phyloP scores from a whole-genome alignment of 2,888 invertebrate genomes.

The Rambutsinella grinnellia region DNA sequence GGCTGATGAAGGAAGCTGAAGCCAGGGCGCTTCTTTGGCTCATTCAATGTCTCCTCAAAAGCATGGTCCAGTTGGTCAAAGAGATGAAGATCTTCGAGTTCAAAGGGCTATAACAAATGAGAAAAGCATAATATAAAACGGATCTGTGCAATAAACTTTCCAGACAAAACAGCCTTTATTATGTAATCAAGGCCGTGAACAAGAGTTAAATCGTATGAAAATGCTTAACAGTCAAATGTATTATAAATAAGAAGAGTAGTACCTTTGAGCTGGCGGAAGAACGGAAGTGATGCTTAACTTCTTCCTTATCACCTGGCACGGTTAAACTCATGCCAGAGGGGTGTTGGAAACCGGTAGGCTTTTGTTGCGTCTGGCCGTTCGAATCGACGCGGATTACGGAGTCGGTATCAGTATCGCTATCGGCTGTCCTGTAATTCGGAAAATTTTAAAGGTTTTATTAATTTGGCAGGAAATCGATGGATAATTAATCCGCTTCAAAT shows the following conservation, averaged over 20 bases:
- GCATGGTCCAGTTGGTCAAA: conserved; percentile 66
- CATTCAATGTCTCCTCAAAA: conserved; percentile 65
- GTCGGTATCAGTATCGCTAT: conserved; percentile 67
- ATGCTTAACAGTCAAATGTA: no score
- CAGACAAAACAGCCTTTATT: no score
- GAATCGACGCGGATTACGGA: conserved; percentile 65
- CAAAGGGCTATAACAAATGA: conserved; percentile 60
- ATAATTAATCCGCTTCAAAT: no score
- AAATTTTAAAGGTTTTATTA: no score
- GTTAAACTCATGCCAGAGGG: conserved; percentile 4
- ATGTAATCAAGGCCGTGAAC: no score
- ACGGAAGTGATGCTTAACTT: conserved; percentile 60
- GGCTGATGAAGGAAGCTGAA: conserved; percentile 54
- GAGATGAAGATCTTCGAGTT: conserved; percentile 65
- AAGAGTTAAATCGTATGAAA: no score
- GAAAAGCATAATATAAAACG: neutral
- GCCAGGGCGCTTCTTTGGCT: conserved; percentile 52
- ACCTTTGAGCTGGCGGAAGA: conserved; percentile 63
- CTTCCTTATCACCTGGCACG: conserved; percentile 55
- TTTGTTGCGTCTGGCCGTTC: conserved; percentile 30
- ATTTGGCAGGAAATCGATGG: no score
- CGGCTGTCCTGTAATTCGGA: no score
- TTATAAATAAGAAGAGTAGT: no score
- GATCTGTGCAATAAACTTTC: no score
- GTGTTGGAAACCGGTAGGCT: conserved; percentile 21